Evolutionary conservation across 2,113 vertebrate species (phyloP), one percentile per base, ranked within the genome.

Genomic region (Etheostoma cragini): DNA sequence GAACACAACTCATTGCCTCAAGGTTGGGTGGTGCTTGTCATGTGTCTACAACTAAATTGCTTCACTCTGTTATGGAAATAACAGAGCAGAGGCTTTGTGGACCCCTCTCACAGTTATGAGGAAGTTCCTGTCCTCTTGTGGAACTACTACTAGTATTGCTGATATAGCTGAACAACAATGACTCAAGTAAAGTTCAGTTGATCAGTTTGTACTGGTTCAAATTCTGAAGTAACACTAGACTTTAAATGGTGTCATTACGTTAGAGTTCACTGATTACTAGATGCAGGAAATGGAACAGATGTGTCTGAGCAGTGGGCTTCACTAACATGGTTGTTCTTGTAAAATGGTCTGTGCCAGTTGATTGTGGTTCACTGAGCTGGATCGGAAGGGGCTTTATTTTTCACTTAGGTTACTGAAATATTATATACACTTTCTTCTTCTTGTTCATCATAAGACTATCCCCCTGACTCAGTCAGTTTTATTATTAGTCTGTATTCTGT

Each of bases 381-480:
- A 6, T 24, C 35, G 46, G 46, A 67, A 53, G 58, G 30, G 24
- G 10, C 6, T 30, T 73, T 26, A 60, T 78, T 86, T 76, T 78
- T 7, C 11, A 73, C 46, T 88, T 12, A 22, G 35, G 54, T 72
- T 33, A 17, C 19, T 61, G 1, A 71, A 7, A 26, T 45, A 3
- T 49, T 70, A 7, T 62, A 38, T 68, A 4, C 16, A 38, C 46
- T 62, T 71, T 67, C 56, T 72, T 52, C 35, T 21, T 45, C 11
- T 54, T 68, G 61, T 46, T 77, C 56, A 68, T 86, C 83, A 81
- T 67, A 64, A 87, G 84, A 87, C 83, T 46, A 0, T 47, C 53
- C 76, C 24, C 46, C 78, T 83, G 80, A 86, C 83, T 84, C 15
- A 82, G 1, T 68, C 75, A 26, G 8, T 78, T 81, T 49, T 21